Percentiles rank a stretch among this genome's conserved stretches.
Conservation (phyloP, 2,888 invertebrate genomes). For the Desoria tigrina region DNA sequence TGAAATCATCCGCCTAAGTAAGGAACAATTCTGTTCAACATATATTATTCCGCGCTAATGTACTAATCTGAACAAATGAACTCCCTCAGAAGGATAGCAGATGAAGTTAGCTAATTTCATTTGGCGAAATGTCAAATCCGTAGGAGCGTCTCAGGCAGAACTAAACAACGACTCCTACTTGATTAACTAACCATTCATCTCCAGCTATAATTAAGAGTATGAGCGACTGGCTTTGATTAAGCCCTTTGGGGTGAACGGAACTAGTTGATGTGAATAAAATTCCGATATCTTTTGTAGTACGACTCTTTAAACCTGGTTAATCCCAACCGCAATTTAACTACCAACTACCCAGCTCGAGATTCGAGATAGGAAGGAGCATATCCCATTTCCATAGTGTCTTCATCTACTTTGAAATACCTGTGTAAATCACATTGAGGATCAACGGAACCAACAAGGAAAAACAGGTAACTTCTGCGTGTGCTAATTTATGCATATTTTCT, state of each 20-base stretch:
- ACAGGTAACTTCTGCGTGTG: not conserved
- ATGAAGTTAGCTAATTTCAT: not conserved
- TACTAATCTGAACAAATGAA: not conserved
- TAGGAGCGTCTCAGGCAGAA: too few species aligned
- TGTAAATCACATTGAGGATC: too few species aligned
- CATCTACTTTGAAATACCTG: too few species aligned
- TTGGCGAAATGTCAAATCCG: not conserved
- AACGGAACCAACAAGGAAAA: not conserved
- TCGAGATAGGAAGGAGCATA: too few species aligned
- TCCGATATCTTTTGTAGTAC: too few species aligned
- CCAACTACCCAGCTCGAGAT: too few species aligned
- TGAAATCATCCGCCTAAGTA: too few species aligned
- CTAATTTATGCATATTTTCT: constrained; percentile 8
- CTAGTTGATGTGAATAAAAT: constrained; percentile 32
- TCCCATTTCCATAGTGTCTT: too few species aligned
- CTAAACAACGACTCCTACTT: not conserved
- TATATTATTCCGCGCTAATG: not conserved
- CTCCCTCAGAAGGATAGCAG: not conserved
- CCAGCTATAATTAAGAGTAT: constrained; percentile 43
- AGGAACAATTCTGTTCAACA: too few species aligned
- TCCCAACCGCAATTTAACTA: too few species aligned
- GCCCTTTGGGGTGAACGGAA: constrained; percentile 38
- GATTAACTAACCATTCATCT: not conserved
- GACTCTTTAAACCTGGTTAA: too few species aligned
- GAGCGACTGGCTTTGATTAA: constrained; percentile 47